Conservation (phyloP, 2,888 invertebrate species). For the Stenichneumon culpator region DNA sequence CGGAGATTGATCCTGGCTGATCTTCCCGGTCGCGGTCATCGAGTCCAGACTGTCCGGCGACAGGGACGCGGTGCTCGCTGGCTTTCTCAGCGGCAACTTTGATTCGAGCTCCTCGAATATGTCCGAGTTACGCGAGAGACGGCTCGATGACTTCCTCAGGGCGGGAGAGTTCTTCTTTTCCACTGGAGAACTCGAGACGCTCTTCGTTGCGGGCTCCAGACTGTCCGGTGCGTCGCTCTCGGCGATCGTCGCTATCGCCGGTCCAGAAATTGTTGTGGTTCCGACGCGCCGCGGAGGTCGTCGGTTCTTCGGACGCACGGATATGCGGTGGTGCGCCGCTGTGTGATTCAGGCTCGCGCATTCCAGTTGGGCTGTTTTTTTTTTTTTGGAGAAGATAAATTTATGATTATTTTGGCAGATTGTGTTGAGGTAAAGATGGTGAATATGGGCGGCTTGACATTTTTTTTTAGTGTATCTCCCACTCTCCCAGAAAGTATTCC, state of each 20-base stretch:
- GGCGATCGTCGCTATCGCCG: conserved; percentile 75
- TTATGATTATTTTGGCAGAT: too few species aligned
- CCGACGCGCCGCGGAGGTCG: conserved; percentile 80
- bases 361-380: conserved; percentile 78
- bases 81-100: conserved; percentile 74
- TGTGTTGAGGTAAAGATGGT: too few species aligned
- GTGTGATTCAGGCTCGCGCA: conserved; percentile 81
- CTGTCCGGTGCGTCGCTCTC: conserved; percentile 77
- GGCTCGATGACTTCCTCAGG: conserved; percentile 80
- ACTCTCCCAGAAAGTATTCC: too few species aligned
- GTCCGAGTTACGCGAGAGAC: conserved; percentile 80
- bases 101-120: conserved; percentile 81
- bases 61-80: conserved; percentile 76
- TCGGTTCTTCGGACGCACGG: conserved; percentile 83
- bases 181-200: conserved; percentile 71
- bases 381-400: not conserved
- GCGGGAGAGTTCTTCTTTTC: conserved; percentile 68
- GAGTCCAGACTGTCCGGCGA: conserved; percentile 83
- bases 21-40: conserved; percentile 66
- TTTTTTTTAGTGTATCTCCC: too few species aligned
- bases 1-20: conserved; percentile 37
- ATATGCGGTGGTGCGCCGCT: conserved; percentile 83
- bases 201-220: conserved; percentile 71
- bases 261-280: conserved; percentile 64
- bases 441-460: too few species aligned